Base-by-base conservation (phyloP, 2,797 vertebrate species). In the Menidia menidia region DNA sequence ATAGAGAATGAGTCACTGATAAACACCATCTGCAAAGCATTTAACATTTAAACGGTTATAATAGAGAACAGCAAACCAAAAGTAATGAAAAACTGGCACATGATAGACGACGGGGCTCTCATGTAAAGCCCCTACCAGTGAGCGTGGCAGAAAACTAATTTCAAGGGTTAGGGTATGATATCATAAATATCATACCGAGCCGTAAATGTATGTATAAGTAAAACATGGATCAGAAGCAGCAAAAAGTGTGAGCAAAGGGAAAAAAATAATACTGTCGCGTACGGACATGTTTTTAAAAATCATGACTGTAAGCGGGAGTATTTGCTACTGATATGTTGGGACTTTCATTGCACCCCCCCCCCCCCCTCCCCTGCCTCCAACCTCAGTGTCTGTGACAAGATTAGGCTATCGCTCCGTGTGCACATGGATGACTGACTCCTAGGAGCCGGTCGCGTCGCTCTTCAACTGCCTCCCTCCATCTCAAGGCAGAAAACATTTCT, bases 391-490 rank as follows among this genome's bases (percentile, higher is more conserved):
- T 84, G 83, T 87, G 86, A 89, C 81, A 86, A 92, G 92, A 92
- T 93, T 90, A 90, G 83, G 80, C 83, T 91, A 92, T 93, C 92
- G 93, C 82, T 86, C 62, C 77, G 71, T 67, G 76, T 80, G 84
- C 91, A 93, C 89, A 91, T 89, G 90, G 90, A 88, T 88, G 90
- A 85, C 82, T 92, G 89, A 85, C 87, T 93, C 88, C 88, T 87
- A 77, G 83, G 87, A 87, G 83, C 70, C 54, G 54, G 76, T 75
- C 64, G 14, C 80, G 65, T 89, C 72, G 41, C 80, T 75, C 77
- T 62, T 53, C 60, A 74, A 66, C 63, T 60, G 63, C 63, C 68
- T 25, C 64, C 66, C 68, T 66, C 79, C 57, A 74, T 87, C 75
- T 83, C 77, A 63, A 71, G 74, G 86, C 81, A 69, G 75, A 71